Conservation (phyloP, 2,888 invertebrate genomes). For the Meteorus colon region DNA sequence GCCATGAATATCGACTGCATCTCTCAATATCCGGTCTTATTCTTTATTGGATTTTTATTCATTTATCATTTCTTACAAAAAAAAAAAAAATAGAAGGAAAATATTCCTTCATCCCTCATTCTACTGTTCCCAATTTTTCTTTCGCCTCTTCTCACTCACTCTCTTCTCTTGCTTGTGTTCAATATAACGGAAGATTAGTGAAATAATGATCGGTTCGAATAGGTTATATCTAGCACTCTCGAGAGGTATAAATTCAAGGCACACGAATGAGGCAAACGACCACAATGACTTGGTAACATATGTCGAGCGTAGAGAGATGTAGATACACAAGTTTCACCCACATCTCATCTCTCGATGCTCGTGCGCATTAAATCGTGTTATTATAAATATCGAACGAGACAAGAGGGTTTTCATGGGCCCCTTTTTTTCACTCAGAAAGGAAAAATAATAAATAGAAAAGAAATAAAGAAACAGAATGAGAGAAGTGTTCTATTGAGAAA, state of each 20-base stretch:
- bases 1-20: slow-evolving; percentile 42
- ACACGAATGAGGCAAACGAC: slow-evolving; percentile 41
- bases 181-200: slow-evolving; percentile 61
- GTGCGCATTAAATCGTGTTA: slow-evolving; percentile 66
- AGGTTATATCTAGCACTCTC: slow-evolving; percentile 28
- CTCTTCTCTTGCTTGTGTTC: slow-evolving; percentile 31
- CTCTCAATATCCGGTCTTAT: slow-evolving; percentile 63
- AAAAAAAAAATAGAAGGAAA: too few species aligned
- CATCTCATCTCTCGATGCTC: slow-evolving; percentile 36
- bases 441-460: slow-evolving; percentile 8
- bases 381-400: slow-evolving; percentile 56
- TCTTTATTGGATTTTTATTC: slow-evolving; percentile 51
- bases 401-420: slow-evolving; percentile 38
- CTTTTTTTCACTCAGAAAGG: slow-evolving; percentile 32
- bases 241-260: slow-evolving; percentile 39
- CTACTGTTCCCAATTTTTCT: slow-evolving; percentile 15
- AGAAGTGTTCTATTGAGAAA: slow-evolving; percentile 30
- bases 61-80: slow-evolving; percentile 19
- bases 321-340: background rate
- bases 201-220: slow-evolving; percentile 50
- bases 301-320: slow-evolving; percentile 60
- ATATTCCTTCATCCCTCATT: too few species aligned
- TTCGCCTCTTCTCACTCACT: background rate
- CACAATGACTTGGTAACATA: slow-evolving; percentile 66
- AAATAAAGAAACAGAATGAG: slow-evolving; percentile 23